Percentiles rank a stretch among this genome's conserved stretches.
Conservation (phyloP, 1,140 invertebrate species). For the Mycetomoellerius zeteki region DNA sequence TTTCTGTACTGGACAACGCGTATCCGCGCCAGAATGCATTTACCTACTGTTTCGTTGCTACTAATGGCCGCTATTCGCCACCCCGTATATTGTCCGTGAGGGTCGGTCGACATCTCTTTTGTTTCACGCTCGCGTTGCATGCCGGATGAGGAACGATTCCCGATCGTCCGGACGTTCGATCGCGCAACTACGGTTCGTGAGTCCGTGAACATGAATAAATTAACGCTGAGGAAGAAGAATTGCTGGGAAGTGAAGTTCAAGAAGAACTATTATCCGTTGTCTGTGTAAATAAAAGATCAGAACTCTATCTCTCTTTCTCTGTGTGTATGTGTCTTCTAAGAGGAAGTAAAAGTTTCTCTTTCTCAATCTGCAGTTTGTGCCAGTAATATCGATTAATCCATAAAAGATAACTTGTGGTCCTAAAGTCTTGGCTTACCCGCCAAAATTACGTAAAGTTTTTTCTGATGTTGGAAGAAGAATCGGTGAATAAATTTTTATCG, state of each 20-base stretch:
- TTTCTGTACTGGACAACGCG: slow-evolving; percentile 53
- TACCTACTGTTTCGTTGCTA: slow-evolving; percentile 75
- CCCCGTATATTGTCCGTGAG: slow-evolving; percentile 68
- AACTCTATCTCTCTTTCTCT: neutral
- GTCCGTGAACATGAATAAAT: slow-evolving; percentile 45
- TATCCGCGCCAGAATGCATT: slow-evolving; percentile 71
- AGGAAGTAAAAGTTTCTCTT: slow-evolving; percentile 26
- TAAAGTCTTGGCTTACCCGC: slow-evolving; percentile 8
- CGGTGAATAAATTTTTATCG: slow-evolving; percentile 21
- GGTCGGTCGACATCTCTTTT: slow-evolving; percentile 68
- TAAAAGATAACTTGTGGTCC: slow-evolving; percentile 29
- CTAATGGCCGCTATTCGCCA: slow-evolving; percentile 64
- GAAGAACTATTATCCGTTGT: slow-evolving; percentile 20
- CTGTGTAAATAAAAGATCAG: slow-evolving; percentile 13
- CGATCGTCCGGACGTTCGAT: slow-evolving; percentile 13
- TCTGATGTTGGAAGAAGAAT: neutral
- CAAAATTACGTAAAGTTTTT: slow-evolving; percentile 11
- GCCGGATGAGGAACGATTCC: slow-evolving; percentile 61
- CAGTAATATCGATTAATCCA: slow-evolving; percentile 36
- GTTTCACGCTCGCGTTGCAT: slow-evolving; percentile 59
- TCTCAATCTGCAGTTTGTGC: slow-evolving; percentile 17
- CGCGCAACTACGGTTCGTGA: neutral
- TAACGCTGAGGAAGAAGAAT: slow-evolving; percentile 41
- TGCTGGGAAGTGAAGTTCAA: slow-evolving; percentile 20
- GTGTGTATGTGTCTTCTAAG: neutral